A percentile compares a stretch with the other conserved stretches of the same genome.
These are phyloP conservation scores for Mycteria americana DNA, from an alignment of 2,797 vertebrate species.

Conservation along the genomic window DNA sequence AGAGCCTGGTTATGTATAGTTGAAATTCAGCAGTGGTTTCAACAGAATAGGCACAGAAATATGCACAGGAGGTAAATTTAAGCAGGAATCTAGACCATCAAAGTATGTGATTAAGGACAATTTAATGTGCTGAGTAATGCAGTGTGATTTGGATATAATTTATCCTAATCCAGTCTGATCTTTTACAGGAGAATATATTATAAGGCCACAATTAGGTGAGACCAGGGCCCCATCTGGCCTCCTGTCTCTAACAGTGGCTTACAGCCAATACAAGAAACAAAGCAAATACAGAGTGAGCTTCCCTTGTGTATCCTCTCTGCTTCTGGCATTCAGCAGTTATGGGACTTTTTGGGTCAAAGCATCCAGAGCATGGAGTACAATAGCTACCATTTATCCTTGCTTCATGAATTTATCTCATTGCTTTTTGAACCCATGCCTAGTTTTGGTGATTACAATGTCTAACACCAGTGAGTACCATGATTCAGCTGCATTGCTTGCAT, in stretches of 20 bases:
- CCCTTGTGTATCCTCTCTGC: slow-evolving; percentile 32
- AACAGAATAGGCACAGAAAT: slow-evolving; percentile 24
- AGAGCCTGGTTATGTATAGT: neutral
- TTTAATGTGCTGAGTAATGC: slow-evolving; percentile 62
- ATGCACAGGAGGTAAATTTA: slow-evolving; percentile 37
- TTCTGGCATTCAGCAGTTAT: slow-evolving; percentile 5
- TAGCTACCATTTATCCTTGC: slow-evolving; percentile 40
- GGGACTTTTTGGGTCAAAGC: slow-evolving; percentile 20
- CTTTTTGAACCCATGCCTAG: slow-evolving; percentile 21
- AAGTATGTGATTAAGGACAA: slow-evolving; percentile 40
- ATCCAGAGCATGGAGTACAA: slow-evolving; percentile 40
- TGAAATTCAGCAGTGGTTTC: slow-evolving; percentile 27
- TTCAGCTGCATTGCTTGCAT: neutral
- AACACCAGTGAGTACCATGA: neutral
- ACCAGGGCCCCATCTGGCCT: slow-evolving; percentile 63
- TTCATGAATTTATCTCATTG: slow-evolving; percentile 35
- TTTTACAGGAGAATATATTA: slow-evolving; percentile 62
- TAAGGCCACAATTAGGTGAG: slow-evolving; percentile 63
- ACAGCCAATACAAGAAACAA: slow-evolving; percentile 52
- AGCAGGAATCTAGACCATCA: neutral
- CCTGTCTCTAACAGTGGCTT: slow-evolving; percentile 51
- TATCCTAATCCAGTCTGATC: slow-evolving; percentile 68
- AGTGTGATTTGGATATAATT: slow-evolving; percentile 48
- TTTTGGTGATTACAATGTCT: neutral
- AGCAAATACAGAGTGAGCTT: slow-evolving; percentile 52